These are phyloP conservation scores for Sarcophaga peregrina DNA, from an alignment of 1,140 invertebrate genomes.

Conservation along the genomic window DNA sequence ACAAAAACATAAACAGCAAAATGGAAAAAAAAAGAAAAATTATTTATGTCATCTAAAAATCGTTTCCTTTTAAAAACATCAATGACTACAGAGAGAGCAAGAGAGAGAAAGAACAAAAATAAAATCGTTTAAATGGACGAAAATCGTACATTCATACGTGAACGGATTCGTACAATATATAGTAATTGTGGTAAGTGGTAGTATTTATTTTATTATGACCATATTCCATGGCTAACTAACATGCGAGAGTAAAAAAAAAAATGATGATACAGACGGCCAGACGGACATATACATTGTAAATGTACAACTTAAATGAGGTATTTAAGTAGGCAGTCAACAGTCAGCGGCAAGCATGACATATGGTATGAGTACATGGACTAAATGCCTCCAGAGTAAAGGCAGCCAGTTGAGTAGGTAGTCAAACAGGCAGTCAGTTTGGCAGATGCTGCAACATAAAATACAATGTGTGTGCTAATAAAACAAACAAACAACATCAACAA, in stretches of 20 bases:
- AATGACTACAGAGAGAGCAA: background rate
- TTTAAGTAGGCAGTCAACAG: slow-evolving; percentile 18
- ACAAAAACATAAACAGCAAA: background rate
- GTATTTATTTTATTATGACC: slow-evolving; percentile 47
- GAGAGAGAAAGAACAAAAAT: background rate
- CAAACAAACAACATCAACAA: background rate
- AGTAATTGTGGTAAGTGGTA: slow-evolving; percentile 35
- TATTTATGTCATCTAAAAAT: slow-evolving; percentile 45
- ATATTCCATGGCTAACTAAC: slow-evolving; percentile 43
- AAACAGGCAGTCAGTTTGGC: background rate
- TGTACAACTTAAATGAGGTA: slow-evolving; percentile 13
- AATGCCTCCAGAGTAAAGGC: too few species aligned
- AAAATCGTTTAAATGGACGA: background rate
- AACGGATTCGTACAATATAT: slow-evolving; percentile 15
- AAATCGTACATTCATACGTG: background rate
- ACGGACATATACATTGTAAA: background rate
- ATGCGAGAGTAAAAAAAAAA: background rate
- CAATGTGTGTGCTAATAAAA: background rate
- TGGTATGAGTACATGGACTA: background rate
- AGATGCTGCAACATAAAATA: background rate
- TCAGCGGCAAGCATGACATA: too few species aligned
- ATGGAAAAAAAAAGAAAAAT: background rate
- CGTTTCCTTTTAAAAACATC: slow-evolving; percentile 23
- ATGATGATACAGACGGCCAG: background rate
- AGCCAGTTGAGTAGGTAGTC: background rate